Conservation (phyloP, 1,140 invertebrate genomes). For the Monomorium pharaonis region DNA sequence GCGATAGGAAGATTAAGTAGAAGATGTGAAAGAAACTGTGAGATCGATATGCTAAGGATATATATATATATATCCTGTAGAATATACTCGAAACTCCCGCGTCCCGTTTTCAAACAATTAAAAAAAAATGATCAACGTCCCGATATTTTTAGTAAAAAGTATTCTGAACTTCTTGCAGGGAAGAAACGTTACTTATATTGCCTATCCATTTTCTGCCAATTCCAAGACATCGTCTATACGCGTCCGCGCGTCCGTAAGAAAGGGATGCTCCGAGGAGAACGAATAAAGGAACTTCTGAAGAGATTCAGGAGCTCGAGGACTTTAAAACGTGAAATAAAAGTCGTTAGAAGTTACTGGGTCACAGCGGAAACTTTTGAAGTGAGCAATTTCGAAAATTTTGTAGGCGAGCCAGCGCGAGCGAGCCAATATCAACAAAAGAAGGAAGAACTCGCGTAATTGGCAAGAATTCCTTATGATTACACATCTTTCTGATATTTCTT, state of each 20-base stretch:
- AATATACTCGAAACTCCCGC: background rate
- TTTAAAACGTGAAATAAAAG: slow-evolving; percentile 56
- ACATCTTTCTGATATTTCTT: slow-evolving; percentile 43
- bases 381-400: slow-evolving; percentile 60
- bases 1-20: background rate
- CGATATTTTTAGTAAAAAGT: background rate
- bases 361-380: slow-evolving; percentile 49
- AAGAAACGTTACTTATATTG: background rate
- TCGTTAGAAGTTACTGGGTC: slow-evolving; percentile 56
- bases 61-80: no score
- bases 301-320: slow-evolving; percentile 50
- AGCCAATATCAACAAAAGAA: slow-evolving; percentile 59
- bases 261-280: slow-evolving; percentile 10
- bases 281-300: slow-evolving; percentile 56
- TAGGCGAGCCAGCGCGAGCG: slow-evolving; percentile 40
- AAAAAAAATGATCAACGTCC: background rate
- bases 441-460: slow-evolving; percentile 48
- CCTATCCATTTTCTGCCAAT: slow-evolving; percentile 28
- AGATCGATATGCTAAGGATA: background rate
- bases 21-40: background rate
- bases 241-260: background rate
- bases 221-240: background rate
- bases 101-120: background rate
- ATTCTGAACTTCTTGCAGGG: background rate
- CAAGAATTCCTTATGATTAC: slow-evolving; percentile 57